These are phyloP conservation scores for Capitella teleta DNA, from an alignment of 1,140 invertebrate genomes.

Conservation along the genomic window DNA sequence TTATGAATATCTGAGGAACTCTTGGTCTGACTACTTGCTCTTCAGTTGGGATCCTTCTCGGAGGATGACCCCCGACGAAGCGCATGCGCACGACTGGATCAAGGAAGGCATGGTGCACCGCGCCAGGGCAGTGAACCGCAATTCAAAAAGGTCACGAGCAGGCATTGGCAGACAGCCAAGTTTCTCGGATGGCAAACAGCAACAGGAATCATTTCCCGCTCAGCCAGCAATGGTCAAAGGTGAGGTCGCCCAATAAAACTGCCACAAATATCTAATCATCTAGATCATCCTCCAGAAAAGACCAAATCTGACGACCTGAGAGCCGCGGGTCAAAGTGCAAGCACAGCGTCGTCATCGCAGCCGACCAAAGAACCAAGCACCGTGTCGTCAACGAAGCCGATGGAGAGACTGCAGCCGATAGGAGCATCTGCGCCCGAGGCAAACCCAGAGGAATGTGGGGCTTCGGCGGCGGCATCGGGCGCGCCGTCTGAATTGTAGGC, in stretches of 20 bases:
- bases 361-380: background rate
- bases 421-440: slow-evolving; percentile 5
- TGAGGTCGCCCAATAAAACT: background rate
- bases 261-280: background rate
- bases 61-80: slow-evolving; percentile 37
- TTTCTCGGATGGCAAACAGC: background rate
- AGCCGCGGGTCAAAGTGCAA: background rate
- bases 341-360: slow-evolving; percentile 1
- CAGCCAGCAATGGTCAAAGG: background rate
- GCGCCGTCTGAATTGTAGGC: no score
- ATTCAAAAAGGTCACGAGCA: background rate
- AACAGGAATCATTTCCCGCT: background rate
- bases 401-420: slow-evolving; percentile 11
- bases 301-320: background rate
- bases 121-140: background rate
- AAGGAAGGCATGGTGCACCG: slow-evolving; percentile 27
- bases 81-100: slow-evolving; percentile 40
- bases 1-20: background rate
- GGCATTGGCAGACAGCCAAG: background rate
- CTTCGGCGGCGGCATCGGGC: no score
- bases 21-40: background rate
- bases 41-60: slow-evolving; percentile 34
- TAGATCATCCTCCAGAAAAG: background rate
- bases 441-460: no score
- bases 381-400: slow-evolving; percentile 3